Percentiles rank a stretch among this genome's conserved stretches.
These are phyloP conservation scores for Probosciger aterrimus DNA, from an alignment of 2,113 vertebrate genomes.

Conservation along the genomic window DNA sequence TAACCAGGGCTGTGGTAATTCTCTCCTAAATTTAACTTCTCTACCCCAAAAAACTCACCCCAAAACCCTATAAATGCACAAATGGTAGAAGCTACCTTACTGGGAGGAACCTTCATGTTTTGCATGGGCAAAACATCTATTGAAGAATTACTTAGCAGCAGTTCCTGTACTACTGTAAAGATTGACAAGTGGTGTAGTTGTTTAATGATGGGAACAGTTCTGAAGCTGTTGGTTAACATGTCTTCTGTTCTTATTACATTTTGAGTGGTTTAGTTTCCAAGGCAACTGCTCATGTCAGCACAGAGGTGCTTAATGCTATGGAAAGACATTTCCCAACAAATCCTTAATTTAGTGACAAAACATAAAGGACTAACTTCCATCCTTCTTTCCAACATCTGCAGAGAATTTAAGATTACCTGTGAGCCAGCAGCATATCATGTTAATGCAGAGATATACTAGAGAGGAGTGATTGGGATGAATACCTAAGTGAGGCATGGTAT, in stretches of 20 bases:
- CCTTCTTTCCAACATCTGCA: background rate
- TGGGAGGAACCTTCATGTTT: background rate
- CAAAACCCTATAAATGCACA: background rate
- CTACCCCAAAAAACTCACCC: background rate
- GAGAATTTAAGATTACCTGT: background rate
- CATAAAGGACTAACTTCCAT: background rate
- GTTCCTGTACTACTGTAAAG: background rate
- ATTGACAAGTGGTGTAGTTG: background rate
- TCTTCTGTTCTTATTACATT: conserved; percentile 50
- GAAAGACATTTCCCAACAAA: conserved; percentile 27
- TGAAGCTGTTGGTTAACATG: conserved; percentile 21
- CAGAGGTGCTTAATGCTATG: conserved; percentile 35
- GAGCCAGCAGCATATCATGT: background rate
- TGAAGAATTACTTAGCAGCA: background rate
- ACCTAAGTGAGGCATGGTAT: background rate
- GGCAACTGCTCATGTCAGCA: conserved; percentile 49
- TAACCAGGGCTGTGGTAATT: background rate
- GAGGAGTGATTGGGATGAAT: background rate
- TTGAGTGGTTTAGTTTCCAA: conserved; percentile 65
- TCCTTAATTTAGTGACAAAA: conserved; percentile 1
- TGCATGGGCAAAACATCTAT: background rate
- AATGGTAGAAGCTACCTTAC: background rate
- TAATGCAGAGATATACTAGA: background rate
- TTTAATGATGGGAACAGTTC: conserved; percentile 7
- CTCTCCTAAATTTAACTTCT: background rate